Percentiles rank a stretch among this genome's conserved stretches.
These are phyloP conservation scores for Schizopygopsis pylzovi DNA, from an alignment of 2,797 vertebrate species.

Conservation along the genomic window DNA sequence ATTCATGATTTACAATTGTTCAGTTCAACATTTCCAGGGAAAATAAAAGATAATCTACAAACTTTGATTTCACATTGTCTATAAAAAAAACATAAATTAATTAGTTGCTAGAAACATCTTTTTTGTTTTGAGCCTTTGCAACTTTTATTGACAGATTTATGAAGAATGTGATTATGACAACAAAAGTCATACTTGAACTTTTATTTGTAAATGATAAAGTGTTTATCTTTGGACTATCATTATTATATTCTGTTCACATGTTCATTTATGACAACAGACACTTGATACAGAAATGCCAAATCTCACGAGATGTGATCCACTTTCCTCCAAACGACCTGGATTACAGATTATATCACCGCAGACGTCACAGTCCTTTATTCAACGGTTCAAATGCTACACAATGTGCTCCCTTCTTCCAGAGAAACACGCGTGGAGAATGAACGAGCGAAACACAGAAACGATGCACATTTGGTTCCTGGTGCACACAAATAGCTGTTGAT, in stretches of 20 bases:
- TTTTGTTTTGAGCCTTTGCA: no score
- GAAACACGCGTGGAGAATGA: not conserved
- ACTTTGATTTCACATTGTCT: no score
- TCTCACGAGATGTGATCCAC: constrained; percentile 71
- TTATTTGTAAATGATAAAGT: not conserved
- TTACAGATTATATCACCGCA: constrained; percentile 62
- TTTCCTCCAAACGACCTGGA: constrained; percentile 69
- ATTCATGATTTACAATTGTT: no score
- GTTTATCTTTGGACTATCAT: not conserved
- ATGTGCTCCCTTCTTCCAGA: not conserved
- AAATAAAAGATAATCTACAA: no score
- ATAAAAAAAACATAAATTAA: no score
- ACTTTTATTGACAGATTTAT: no score
- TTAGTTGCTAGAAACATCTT: no score
- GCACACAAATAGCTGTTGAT: no score
- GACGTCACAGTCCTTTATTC: constrained; percentile 24
- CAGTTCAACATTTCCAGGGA: no score
- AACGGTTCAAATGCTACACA: not conserved
- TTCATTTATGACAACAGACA: not conserved
- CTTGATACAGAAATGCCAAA: constrained; percentile 26
- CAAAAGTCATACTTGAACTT: not conserved
- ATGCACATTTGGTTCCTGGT: not conserved
- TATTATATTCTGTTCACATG: not conserved
- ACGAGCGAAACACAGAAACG: not conserved
- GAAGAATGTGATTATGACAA: not conserved